These are phyloP conservation scores for Stichodactyla helianthus DNA, from an alignment of 64 coral and sea anemone species.

Conservation along the genomic window DNA sequence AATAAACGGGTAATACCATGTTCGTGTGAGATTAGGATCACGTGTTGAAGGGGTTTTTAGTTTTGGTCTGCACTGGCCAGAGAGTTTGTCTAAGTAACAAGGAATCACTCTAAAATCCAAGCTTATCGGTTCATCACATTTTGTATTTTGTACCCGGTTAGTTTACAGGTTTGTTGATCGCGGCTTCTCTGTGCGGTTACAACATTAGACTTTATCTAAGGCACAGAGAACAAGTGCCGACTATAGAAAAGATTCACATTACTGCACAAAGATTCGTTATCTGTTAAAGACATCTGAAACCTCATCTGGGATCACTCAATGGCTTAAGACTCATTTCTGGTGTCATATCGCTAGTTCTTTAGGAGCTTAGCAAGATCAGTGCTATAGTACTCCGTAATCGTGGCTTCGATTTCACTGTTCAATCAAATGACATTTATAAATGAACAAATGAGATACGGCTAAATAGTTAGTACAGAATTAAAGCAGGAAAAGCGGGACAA, in stretches of 20 bases:
- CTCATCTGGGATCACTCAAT: slow-evolving; percentile 14
- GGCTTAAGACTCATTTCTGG: slow-evolving; percentile 7
- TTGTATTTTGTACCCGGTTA: not conserved
- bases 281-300: not conserved
- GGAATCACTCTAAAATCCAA: slow-evolving; percentile 9
- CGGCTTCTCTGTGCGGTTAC: not conserved
- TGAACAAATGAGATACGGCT: not conserved
- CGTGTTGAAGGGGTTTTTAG: not conserved
- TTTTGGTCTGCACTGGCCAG: not conserved
- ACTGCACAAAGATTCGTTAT: slow-evolving; percentile 11
- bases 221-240: slow-evolving; percentile 4
- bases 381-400: not conserved
- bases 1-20: not conserved
- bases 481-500: not conserved
- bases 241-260: slow-evolving; percentile 10
- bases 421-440: not conserved
- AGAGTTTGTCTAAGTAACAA: not conserved
- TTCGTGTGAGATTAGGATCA: not conserved
- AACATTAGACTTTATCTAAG: slow-evolving; percentile 7
- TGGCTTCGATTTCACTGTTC: slow-evolving; percentile 11
- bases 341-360: not conserved
- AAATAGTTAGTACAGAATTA: not conserved
- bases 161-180: not conserved
- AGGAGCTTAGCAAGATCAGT: not conserved
- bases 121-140: slow-evolving; percentile 17